These are phyloP conservation scores for Manduca sexta DNA, from an alignment of 1,140 invertebrate genomes.

Conservation along the genomic window DNA sequence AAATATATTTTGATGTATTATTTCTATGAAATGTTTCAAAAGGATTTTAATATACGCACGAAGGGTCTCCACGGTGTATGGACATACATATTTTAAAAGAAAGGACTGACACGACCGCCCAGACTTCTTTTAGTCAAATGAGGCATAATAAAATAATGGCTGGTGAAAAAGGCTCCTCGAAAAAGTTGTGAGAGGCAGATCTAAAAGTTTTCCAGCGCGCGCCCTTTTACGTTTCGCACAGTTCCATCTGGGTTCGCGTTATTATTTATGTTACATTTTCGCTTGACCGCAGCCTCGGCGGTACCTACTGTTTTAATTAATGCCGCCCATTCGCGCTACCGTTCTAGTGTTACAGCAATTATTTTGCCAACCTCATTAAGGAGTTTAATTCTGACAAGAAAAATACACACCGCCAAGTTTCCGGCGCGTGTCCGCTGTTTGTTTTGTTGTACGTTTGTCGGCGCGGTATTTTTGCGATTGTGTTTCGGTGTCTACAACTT, in stretches of 20 bases:
- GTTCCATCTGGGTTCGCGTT: conserved; percentile 42
- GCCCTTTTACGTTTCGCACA: conserved; percentile 51
- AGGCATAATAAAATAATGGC: conserved; percentile 61
- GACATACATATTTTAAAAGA: conserved; percentile 60
- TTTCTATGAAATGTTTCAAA: too few species aligned
- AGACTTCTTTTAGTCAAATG: conserved; percentile 64
- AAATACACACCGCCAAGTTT: conserved; percentile 43
- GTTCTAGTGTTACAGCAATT: conserved; percentile 67
- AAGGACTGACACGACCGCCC: conserved; percentile 34
- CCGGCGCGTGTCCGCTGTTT: conserved; percentile 15
- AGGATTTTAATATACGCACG: too few species aligned
- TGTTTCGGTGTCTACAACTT: conserved; percentile 28
- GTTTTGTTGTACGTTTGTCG: too few species aligned
- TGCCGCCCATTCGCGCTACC: conserved; percentile 44
- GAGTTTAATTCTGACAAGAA: conserved; percentile 51
- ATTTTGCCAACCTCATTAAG: conserved; percentile 65
- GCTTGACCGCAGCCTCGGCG: conserved; percentile 46
- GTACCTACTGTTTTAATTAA: conserved; percentile 66
- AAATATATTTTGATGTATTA: too few species aligned
- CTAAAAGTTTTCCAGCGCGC: conserved; percentile 43
- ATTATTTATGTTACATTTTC: conserved; percentile 63
- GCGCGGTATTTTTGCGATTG: conserved; percentile 27
- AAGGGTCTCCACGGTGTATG: conserved; percentile 5
- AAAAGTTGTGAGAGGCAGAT: conserved; percentile 61
- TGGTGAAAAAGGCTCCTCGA: conserved; percentile 54